Base-by-base conservation (phyloP, 1,140 invertebrate species). In the Halyomorpha halys region DNA sequence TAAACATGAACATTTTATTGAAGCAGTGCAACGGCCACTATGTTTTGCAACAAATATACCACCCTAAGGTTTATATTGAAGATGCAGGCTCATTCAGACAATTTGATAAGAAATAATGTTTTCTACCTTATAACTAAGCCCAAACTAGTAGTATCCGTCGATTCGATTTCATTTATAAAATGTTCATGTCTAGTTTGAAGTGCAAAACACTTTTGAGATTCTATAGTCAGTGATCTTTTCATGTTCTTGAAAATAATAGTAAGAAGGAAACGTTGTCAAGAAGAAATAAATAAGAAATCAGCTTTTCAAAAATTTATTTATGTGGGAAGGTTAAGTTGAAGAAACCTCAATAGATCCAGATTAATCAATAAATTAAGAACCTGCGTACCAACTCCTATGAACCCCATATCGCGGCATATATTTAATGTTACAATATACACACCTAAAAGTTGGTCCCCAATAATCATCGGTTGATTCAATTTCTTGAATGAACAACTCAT, bases 401-500 rank as follows among this genome's bases (percentile, higher is more conserved):
- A 18, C 30, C 13, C 15, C 25, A 56, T 39, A 23, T 34, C 11
- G 16, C 39, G 16, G n/a, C 3, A 14, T 59, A 30, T 56, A 19
- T 25, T 56, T n/a, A 18, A 51, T 44, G 14, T 25, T 59, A 19
- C 15, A 18, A 45, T 19, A 47, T 15, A 61, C 45, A 47, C 39
- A 91, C 76, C 89, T 83, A 73, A 93, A 92, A 5, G 90, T 92
- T 16, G 90, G 89, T 2, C 89, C 90, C 81, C 90, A 88, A 72
- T 92, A 92, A 75, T 92, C 90, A 72, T 94, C 90, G 4, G 92
- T 88, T 6, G 88, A 85, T 77, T 94, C 91, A 66, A 94, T 93
- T 75, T 94, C 91, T 78, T 91, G 83, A 14, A 89, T 79, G 63
- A 86, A 80, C 64, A 86, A 77, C 71, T 88, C 85, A 71, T 83